Evolutionary conservation across 2,113 vertebrate species (phyloP), one percentile per base, ranked within the genome.

Genomic region (Rattus rattus): DNA sequence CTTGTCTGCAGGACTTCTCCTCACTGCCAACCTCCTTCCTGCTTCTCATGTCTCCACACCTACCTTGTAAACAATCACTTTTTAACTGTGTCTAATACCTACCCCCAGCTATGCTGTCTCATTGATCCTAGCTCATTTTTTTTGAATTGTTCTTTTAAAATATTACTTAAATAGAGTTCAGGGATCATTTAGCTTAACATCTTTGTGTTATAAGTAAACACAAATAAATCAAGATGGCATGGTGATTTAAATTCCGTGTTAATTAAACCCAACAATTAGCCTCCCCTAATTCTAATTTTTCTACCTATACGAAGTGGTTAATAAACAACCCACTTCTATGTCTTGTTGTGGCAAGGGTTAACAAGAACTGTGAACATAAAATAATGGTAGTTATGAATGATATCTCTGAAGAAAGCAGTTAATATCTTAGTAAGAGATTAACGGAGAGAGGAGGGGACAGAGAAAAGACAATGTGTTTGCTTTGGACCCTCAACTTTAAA

Each of bases 1-100:
- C 49, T 95, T 96, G 80, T 92, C 17, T 10, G 49, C 5, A 63
- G 24, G 83, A 17, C 36, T 88, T 88, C 52, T 96, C 54, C 30
- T 93, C 67, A 69, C 79, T 90, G 36, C 56, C 69, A n/a, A 22
- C 39, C 43, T 28, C 49, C 30, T 72, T 56, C 39, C 52, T 19
- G 8, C 52, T 49, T 49, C 43, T 83, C 14, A 10, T 20, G 12
- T 70, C 49, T n/a, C 54, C 49, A 92, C 43, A 91, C n/a, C 67
- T 80, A 43, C 73, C 47, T 77, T 30, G 30, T 61, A 89, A 79
- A 49, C 52, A 59, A 85, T 73, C 17, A 52, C 56, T 56, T 94
- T 91, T 36, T 84, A 77, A 73, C n/a, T 49, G 4, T 75, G 88
- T 49, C 75, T 90, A n/a, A 6, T 49, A 70, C n/a, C 49, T 30